Percentiles rank a stretch among this genome's conserved stretches.
Evolutionary conservation across 2,113 vertebrate species (phyloP).

Genomic region (Apus apus): DNA sequence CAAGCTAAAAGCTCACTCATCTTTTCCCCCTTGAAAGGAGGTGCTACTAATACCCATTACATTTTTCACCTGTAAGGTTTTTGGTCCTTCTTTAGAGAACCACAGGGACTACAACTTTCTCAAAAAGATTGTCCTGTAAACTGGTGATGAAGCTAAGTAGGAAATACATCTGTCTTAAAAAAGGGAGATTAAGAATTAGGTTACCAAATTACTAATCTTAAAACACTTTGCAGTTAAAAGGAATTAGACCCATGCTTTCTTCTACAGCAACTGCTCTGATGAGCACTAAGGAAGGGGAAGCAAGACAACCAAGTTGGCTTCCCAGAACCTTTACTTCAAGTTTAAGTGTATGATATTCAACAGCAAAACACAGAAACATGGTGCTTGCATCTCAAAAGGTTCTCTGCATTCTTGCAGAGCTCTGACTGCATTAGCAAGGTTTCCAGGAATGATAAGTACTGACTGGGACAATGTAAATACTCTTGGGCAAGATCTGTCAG

Average conservation of each 20-base stretch:
- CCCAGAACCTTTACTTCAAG: neutral
- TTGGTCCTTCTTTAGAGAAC: neutral
- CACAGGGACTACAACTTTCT: neutral
- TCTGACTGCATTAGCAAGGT: neutral
- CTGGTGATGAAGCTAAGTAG: neutral
- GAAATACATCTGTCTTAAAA: neutral
- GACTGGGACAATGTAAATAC: fast-evolving
- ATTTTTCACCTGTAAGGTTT: neutral
- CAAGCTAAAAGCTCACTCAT: neutral
- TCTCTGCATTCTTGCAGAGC: neutral
- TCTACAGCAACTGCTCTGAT: neutral
- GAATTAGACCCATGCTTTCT: neutral
- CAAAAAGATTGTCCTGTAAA: neutral
- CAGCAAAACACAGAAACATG: neutral
- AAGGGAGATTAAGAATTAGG: neutral
- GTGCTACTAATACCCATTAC: neutral
- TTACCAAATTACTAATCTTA: neutral
- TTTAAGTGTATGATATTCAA: neutral
- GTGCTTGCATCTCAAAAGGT: neutral
- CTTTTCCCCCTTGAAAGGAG: neutral
- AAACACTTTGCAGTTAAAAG: neutral
- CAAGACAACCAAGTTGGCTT: neutral
- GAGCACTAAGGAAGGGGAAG: neutral
- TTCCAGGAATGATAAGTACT: neutral
- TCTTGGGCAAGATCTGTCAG: neutral